Evolutionary conservation across 1,140 invertebrate genomes (phyloP).

Genomic region (Listronotus oregonensis): DNA sequence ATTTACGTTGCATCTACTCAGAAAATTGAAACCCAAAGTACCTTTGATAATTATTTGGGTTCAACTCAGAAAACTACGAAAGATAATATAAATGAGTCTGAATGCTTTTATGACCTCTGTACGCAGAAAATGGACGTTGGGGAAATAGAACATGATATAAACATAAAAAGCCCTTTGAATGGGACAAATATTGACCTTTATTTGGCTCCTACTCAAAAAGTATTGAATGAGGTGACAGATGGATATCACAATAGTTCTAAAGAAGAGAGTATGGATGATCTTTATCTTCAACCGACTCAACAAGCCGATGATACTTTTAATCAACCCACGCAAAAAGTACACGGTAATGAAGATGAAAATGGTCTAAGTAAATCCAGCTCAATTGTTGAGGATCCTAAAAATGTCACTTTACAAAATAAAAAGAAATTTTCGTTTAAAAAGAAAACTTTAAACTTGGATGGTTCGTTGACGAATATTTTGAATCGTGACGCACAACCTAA

Average conservation of each 20-base stretch:
- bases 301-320: neutral
- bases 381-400: too few species aligned
- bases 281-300: slow-evolving; percentile 29
- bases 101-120: neutral
- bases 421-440: slow-evolving; percentile 11
- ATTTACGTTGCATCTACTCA: slow-evolving; percentile 38
- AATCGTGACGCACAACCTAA: neutral
- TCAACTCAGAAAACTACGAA: neutral
- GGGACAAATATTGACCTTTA: too few species aligned
- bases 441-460: slow-evolving; percentile 6
- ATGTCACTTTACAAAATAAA: neutral
- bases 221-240: too few species aligned
- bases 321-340: neutral
- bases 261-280: slow-evolving; percentile 20
- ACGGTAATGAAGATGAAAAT: too few species aligned
- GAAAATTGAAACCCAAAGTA: slow-evolving; percentile 20
- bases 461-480: slow-evolving; percentile 1
- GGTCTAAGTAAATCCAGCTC: too few species aligned
- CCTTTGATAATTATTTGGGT: neutral
- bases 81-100: neutral
- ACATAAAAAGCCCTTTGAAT: too few species aligned
- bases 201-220: slow-evolving; percentile 1
- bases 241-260: slow-evolving; percentile 4
- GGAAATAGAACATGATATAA: too few species aligned
- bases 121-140: neutral